Conservation (phyloP, 2,113 vertebrate genomes). For the Stomatorhinus ivindoensis region DNA sequence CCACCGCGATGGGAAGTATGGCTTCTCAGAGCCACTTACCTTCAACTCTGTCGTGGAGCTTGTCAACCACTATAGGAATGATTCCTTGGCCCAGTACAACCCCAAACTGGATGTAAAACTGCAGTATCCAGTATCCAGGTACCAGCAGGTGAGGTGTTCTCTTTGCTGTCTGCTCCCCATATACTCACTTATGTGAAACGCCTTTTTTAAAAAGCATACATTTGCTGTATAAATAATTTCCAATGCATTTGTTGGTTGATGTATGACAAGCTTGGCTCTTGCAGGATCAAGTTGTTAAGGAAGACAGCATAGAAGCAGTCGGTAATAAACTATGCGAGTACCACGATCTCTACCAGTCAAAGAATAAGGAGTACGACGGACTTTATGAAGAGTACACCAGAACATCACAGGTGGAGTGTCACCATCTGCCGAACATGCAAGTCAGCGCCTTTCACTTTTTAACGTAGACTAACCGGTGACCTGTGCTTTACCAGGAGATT, state of each 20-base stretch:
- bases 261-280: constrained; percentile 21
- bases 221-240: not conserved
- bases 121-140: constrained; percentile 90
- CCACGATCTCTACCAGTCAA: constrained; percentile 93
- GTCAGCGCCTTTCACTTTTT: not conserved
- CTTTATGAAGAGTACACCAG: constrained; percentile 97
- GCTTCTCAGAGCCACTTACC: constrained; percentile 95
- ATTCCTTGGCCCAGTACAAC: constrained; percentile 96
- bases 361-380: constrained; percentile 93
- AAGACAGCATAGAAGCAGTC: constrained; percentile 95
- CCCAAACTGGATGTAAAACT: constrained; percentile 95
- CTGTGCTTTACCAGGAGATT: constrained; percentile 70
- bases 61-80: constrained; percentile 96
- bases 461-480: not conserved
- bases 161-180: not conserved
- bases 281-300: constrained; percentile 97
- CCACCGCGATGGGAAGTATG: constrained; percentile 93
- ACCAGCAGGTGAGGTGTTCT: constrained; percentile 78
- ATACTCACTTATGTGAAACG: not conserved
- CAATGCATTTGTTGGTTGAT: not conserved
- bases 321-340: constrained; percentile 96
- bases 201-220: not conserved
- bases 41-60: constrained; percentile 95
- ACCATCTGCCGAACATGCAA: not conserved
- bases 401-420: constrained; percentile 81